Evolutionary conservation across 1,140 invertebrate genomes (phyloP).

Genomic region (Drosophila insularis): DNA sequence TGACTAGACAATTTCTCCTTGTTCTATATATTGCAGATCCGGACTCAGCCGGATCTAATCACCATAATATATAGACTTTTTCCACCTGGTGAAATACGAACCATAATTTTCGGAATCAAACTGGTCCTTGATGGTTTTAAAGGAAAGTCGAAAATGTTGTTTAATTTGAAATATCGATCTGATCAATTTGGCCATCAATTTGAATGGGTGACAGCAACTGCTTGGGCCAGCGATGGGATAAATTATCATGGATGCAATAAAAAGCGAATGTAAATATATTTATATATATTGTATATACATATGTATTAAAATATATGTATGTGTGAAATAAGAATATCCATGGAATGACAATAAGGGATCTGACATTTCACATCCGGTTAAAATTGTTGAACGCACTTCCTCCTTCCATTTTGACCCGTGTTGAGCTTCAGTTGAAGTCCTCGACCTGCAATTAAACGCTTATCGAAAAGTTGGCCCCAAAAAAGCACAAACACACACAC

Average conservation of each 20-base stretch:
- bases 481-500: constrained; percentile 28
- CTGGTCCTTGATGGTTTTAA: too few species aligned
- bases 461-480: constrained; percentile 67
- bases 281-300: constrained; percentile 51
- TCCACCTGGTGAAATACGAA: too few species aligned
- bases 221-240: not conserved
- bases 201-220: not conserved
- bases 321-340: constrained; percentile 25
- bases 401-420: constrained; percentile 30
- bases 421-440: constrained; percentile 28
- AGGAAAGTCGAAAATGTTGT: too few species aligned
- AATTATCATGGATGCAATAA: not conserved
- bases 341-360: constrained; percentile 53
- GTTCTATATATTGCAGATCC: too few species aligned
- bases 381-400: constrained; percentile 72
- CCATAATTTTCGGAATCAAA: too few species aligned
- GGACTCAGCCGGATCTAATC: too few species aligned
- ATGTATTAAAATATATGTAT: not conserved
- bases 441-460: constrained; percentile 77
- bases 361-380: constrained; percentile 75
- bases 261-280: not conserved
- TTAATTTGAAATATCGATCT: not conserved
- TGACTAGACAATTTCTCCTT: too few species aligned
- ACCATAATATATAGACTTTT: too few species aligned
- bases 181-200: constrained; percentile 2